Percentiles rank a stretch among this genome's conserved stretches.
phyloP scores from a whole-genome alignment of 2,113 vertebrate genomes.

The Sakesphorus luctuosus region DNA sequence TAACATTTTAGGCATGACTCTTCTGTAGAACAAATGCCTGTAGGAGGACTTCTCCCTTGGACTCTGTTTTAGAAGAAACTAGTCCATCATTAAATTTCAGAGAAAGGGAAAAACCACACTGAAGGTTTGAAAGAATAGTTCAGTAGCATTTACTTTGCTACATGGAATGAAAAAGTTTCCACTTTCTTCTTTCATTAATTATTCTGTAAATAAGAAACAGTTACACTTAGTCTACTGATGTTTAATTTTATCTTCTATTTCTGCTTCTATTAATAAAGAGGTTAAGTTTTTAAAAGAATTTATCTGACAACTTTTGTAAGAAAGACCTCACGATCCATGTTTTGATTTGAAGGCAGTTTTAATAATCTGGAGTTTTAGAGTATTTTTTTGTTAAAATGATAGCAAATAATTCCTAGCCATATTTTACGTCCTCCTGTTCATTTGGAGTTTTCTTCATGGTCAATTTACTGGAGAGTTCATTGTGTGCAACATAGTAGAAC shows the following conservation, averaged over 20 bases:
- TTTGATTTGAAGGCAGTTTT: neutral
- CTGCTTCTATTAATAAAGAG: neutral
- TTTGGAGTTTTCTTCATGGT: neutral
- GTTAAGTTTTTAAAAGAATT: neutral
- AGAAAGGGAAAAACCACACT: neutral
- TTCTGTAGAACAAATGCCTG: neutral
- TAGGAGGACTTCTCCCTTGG: neutral
- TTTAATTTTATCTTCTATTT: neutral
- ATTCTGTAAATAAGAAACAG: neutral
- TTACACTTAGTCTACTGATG: neutral
- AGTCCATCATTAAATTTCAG: neutral
- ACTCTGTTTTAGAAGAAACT: rapidly evolving
- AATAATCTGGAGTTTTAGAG: neutral
- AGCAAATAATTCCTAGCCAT: neutral
- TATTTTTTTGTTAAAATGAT: neutral
- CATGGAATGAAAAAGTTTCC: neutral
- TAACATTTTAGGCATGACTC: neutral
- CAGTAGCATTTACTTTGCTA: neutral
- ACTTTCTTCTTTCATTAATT: neutral
- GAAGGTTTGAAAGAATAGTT: neutral
- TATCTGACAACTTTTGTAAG: neutral
- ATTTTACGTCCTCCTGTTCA: neutral
- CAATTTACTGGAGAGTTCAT: neutral
- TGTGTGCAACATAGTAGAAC: neutral
- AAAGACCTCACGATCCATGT: neutral